These are phyloP conservation scores for Amphiprion clarkii DNA, from an alignment of 2,797 vertebrate species.

Conservation along the genomic window DNA sequence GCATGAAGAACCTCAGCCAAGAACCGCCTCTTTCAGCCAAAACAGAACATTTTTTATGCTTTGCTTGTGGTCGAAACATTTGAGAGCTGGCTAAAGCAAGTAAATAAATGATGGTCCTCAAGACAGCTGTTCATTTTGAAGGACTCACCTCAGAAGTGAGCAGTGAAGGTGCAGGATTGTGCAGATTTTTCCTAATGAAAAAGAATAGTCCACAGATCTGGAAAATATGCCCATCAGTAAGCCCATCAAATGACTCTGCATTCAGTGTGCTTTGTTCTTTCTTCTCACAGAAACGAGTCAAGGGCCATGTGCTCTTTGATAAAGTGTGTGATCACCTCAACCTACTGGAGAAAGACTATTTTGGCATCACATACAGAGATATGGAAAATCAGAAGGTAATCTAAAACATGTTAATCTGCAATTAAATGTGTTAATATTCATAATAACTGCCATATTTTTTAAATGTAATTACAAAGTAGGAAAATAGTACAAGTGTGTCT, in stretches of 20 bases:
- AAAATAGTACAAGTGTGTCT: not conserved
- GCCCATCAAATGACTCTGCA: not conserved
- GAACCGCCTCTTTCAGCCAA: no score
- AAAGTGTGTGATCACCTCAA: slow-evolving; percentile 98
- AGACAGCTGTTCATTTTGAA: no score
- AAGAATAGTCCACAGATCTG: no score
- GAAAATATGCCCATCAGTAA: not conserved
- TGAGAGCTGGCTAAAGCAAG: no score
- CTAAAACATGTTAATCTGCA: not conserved
- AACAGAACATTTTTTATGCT: no score
- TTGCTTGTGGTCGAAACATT: no score
- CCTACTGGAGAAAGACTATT: slow-evolving; percentile 97
- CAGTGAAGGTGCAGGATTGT: no score
- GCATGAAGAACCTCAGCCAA: no score
- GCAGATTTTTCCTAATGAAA: no score
- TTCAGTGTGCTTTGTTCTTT: not conserved
- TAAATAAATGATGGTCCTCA: no score
- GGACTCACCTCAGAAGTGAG: no score
- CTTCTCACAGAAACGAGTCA: slow-evolving; percentile 90
- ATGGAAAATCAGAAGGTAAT: slow-evolving; percentile 96
- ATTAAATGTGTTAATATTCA: no score
- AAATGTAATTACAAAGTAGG: not conserved
- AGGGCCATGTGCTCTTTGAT: slow-evolving; percentile 93
- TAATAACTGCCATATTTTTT: not conserved
- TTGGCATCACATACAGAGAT: slow-evolving; percentile 94